Base-by-base conservation (phyloP, 2,113 vertebrate genomes). In the Phalacrocorax aristotelis region DNA sequence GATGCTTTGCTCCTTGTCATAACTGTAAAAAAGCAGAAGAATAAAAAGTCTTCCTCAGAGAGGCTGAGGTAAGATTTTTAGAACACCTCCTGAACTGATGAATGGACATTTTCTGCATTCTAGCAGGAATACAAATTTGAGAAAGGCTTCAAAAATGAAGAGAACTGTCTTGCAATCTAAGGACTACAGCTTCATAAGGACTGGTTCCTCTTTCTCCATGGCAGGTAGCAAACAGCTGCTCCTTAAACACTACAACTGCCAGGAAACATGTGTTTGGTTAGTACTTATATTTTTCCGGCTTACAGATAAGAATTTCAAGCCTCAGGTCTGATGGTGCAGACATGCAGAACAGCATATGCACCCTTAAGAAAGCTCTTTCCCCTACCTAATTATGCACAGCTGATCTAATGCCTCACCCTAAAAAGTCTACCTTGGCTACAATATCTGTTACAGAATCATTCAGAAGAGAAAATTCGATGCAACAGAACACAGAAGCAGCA, bases 261-360 rank as follows among this genome's bases (percentile, higher is more conserved):
- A 70, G 6, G 38, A 13, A 90, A 77, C 3, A 10, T 4, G 5
- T 42, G 40, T 66, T 95, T 70, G 58, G 25, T 57, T 83, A 72
- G 68, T 2, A 70, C 9, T 4, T 79, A 5, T 40, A 65, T 55
- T 75, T 88, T 88, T 92, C 64, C 88, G 92, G 40, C 30, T 83
- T 60, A 29, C 2, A 48, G 66, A 36, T 70, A 80, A 70, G 40
- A n/a, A 57, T 80, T 94, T 80, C 58, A 58, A 74, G 51, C 42
- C 71, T 90, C 13, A 1, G 0, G 9, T 34, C 62, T 55, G 52
- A 83, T 22, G 5, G n/a, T 20, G 16, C 29, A 78, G n/a, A 61
- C 18, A 46, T 1, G 1, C 10, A 58, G 58, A 91, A 74, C 13
- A 70, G 66, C 18, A 15, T 7, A 36, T 0, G 0, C 34, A 9